Base-by-base conservation (phyloP, 2,113 vertebrate genomes). In the Sisor rabdophorus region DNA sequence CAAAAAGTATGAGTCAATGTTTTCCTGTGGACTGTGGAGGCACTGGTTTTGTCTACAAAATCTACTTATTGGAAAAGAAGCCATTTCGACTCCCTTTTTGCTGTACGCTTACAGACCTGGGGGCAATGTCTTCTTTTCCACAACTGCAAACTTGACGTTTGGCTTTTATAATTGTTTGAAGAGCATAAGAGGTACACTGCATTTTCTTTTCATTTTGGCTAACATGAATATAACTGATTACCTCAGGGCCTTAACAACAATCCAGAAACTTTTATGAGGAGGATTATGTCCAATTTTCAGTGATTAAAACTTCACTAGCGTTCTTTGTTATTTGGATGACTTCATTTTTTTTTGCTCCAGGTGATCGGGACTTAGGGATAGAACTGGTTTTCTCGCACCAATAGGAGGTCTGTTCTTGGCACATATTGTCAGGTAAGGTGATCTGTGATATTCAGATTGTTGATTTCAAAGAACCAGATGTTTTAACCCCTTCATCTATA, bases 291-390 rank as follows among this genome's bases (percentile, higher is more conserved):
- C 1, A 85, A n/a, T 85, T 19, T 80, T 86, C 17, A 59, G 78
- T 0, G 71, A 82, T 58, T 13, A 82, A 6, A 86, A 87, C 28
- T 85, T 84, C 50, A 61, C 36, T 0, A 83, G 80, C 20, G 26
- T 86, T 0, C 44, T 85, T 8, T 82, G 78, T 12, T 82, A 86
- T n/a, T 55, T 84, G 17, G 79, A 82, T 16, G 70, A 83, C 19
- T 28, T 82, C 4, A 15, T 83, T 56, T 60, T 16, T 84, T 3
- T 84, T 83, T 55, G 73, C 61, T 1, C 84, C 74, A 0, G 50
- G 61, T 2, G 78, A 87, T 11, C 79, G 4, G 77, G 77, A 2
- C 47, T 85, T 12, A n/a, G n/a, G n/a, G 81, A 30, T 84, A 9
- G 48, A 83, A 30, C 65, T 83, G 65, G 73, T 85, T 3, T 84